Evolutionary conservation across 1,140 invertebrate species (phyloP).

Genomic region (Listronotus bonariensis): DNA sequence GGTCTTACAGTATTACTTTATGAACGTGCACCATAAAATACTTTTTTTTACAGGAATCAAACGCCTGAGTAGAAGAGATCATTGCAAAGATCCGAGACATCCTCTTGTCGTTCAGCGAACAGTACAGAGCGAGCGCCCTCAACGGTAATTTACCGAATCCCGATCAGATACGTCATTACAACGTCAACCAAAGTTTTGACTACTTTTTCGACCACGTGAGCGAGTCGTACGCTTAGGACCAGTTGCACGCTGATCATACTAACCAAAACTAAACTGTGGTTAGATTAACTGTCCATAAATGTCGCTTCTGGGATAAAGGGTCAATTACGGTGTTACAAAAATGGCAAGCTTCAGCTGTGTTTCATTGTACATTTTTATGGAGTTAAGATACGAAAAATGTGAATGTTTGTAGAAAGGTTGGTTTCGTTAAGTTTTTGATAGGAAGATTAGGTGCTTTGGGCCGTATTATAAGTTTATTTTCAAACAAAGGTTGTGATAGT

Average conservation of each 20-base stretch:
- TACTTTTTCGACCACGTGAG: conserved; percentile 65
- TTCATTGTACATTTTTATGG: conserved; percentile 11
- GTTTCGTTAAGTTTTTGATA: neutral
- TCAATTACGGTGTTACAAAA: conserved; percentile 12
- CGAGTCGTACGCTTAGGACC: conserved; percentile 61
- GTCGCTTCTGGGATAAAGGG: neutral
- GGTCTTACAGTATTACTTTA: no score
- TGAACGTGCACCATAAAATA: no score
- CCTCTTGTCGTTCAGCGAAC: conserved; percentile 73
- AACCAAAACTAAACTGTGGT: neutral
- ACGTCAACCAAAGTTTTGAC: conserved; percentile 59
- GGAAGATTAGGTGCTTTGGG: neutral
- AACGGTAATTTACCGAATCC: conserved; percentile 56
- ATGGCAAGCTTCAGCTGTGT: conserved; percentile 17
- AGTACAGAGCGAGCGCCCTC: conserved; percentile 64
- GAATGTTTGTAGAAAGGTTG: neutral
- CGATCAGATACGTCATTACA: conserved; percentile 56
- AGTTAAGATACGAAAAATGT: conserved; percentile 10
- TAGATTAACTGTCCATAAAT: no score
- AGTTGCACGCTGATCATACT: neutral
- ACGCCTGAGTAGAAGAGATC: conserved; percentile 78
- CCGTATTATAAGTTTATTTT: neutral
- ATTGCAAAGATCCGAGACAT: conserved; percentile 76
- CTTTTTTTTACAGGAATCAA: conserved; percentile 65
- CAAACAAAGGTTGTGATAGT: conserved; percentile 8